Evolutionary conservation across 2,797 vertebrate species (phyloP).

Genomic region (Buphagus erythrorhynchus): DNA sequence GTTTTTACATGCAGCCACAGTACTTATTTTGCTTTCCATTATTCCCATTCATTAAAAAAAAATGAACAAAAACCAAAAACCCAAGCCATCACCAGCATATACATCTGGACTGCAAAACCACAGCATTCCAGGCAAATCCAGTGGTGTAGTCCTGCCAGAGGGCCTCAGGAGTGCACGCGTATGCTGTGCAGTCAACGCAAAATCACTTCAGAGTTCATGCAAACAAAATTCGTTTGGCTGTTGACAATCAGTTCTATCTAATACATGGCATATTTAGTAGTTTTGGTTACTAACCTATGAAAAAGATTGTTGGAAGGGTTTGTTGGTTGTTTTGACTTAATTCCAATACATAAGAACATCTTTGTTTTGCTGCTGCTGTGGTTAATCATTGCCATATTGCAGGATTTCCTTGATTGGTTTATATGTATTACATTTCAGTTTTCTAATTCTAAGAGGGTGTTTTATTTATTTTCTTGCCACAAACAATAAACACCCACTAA

Average conservation of each 20-base stretch:
- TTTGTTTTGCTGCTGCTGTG: background rate
- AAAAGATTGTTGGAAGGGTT: background rate
- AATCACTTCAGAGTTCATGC: background rate
- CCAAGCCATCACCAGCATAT: background rate
- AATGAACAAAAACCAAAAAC: background rate
- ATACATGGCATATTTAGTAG: background rate
- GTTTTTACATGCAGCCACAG: background rate
- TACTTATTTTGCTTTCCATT: slow-evolving; percentile 44
- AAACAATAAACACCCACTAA: slow-evolving; percentile 63
- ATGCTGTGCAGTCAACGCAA: background rate
- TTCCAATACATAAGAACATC: background rate
- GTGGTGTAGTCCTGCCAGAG: background rate
- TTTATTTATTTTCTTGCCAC: slow-evolving; percentile 61
- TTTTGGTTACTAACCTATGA: background rate
- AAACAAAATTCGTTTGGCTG: background rate
- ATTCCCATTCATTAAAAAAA: background rate
- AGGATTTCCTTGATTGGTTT: slow-evolving; percentile 45
- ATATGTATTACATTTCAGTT: slow-evolving; percentile 53
- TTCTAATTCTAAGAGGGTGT: slow-evolving; percentile 10
- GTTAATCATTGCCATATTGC: slow-evolving; percentile 57
- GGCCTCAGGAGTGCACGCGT: background rate
- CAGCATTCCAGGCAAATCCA: slow-evolving; percentile 55
- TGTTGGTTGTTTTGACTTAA: background rate
- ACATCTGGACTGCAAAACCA: slow-evolving; percentile 61
- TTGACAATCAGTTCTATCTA: background rate